Evolutionary conservation across 2,888 invertebrate genomes (phyloP), one percentile per base, ranked within the genome.

Genomic region (Coelogynopora nodosa): DNA sequence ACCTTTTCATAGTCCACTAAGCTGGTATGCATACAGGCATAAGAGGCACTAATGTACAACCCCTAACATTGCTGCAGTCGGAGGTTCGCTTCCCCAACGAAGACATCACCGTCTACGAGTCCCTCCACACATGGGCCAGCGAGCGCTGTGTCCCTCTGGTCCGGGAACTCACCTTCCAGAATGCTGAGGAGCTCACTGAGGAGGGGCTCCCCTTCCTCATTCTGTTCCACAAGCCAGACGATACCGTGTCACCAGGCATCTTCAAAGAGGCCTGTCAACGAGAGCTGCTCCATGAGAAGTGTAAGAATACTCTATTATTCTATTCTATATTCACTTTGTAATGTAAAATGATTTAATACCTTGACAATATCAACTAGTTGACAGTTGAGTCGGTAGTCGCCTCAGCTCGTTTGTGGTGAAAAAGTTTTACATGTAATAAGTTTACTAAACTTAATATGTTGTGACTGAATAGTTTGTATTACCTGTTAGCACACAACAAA

Each of bases 201-300:
- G 99, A 99, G 93, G 98, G 98, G 31, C 92, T 99, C 90, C 99
- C 99, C 0, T 99, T 99, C 93, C 93, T 99, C 67, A 98, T 99
- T 89, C 93, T 99, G 74, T 99, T 99, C 93, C 96, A 99, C 91
- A 93, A 94, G 89, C 95, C 96, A 0, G 93, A 93, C 88, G 95
- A 96, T 90, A 95, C 95, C 90, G 95, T 95, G 26, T 95, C 5
- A 5, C 49, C 28, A 5, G 5, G n/a, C 2, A 23, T 80, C 26
- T 80, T 80, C 28, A 80, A 23, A n/a, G 80, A 80, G 28, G 80
- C 80, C n/a, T 23, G 23, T 26, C 23, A 80, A 27, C 80, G 80
- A 82, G 90, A 97, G 90, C 93, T 99, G 84, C 90, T 95, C 67
- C 94, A 94, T 88, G 97, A 98, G 92, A 97, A 97, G 94, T 96